phyloP scores from a whole-genome alignment of 2,113 vertebrate species.

The Hyaena hyaena region DNA sequence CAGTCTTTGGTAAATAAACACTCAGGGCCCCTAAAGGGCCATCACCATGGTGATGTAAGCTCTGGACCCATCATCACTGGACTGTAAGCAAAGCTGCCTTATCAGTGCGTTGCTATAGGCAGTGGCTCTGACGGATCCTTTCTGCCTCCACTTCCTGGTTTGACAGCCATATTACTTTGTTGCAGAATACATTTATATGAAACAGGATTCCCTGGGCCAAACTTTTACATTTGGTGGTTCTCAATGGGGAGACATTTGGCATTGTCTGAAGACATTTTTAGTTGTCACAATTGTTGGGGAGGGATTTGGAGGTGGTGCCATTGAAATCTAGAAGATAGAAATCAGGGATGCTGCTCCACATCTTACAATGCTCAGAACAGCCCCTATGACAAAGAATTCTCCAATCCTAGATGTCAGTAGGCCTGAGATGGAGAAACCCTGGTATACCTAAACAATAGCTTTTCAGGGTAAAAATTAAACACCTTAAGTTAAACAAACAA shows the following conservation, averaged over 20 bases:
- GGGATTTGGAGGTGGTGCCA: neutral
- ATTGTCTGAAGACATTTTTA: neutral
- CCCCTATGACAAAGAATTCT: neutral
- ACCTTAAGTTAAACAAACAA: neutral
- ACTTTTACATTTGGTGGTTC: neutral
- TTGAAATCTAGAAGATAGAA: neutral
- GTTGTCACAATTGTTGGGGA: neutral
- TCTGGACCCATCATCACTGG: neutral
- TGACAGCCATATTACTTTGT: neutral
- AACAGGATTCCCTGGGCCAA: neutral
- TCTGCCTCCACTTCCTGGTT: neutral
- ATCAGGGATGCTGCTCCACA: neutral
- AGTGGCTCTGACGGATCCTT: neutral
- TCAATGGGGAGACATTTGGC: neutral
- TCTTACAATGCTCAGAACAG: neutral
- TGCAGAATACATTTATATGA: neutral
- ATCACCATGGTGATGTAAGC: neutral
- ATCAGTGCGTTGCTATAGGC: neutral
- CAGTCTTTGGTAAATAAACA: neutral
- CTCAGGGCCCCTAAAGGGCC: neutral
- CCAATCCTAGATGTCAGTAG: neutral
- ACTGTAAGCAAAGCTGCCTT: neutral
- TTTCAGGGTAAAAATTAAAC: constrained; percentile 6
- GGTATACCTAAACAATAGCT: neutral
- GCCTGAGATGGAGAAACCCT: neutral